Conservation (phyloP, 2,888 invertebrate genomes). For the Eledona agricola region DNA sequence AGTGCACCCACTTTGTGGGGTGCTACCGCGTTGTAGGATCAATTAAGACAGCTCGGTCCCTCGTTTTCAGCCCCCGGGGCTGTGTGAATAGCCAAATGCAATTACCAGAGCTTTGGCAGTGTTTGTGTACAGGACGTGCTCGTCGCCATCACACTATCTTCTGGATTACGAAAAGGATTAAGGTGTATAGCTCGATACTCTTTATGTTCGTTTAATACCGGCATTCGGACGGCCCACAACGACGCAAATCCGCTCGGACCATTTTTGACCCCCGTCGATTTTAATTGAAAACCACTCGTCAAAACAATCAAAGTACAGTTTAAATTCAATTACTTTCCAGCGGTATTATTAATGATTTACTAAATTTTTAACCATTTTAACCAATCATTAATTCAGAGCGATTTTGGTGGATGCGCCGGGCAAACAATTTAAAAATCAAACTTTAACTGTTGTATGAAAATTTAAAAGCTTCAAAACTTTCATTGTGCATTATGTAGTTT, state of each 20-base stretch:
- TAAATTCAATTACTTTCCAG: no score
- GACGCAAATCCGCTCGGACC: constrained; percentile 22
- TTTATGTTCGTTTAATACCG: constrained; percentile 33
- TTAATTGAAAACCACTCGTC: constrained; percentile 26
- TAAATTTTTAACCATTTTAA: no score
- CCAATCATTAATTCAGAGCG: no score
- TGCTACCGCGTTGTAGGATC: constrained; percentile 54
- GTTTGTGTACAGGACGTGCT: constrained; percentile 54
- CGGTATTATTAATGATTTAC: no score
- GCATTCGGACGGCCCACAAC: constrained; percentile 10
- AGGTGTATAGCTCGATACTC: constrained; percentile 42
- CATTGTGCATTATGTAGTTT: no score
- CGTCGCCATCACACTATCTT: constrained; percentile 45
- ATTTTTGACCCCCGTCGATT: constrained; percentile 22
- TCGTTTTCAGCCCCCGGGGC: constrained; percentile 51
- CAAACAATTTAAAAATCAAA: no score
- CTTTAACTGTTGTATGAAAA: no score
- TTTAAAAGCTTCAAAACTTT: no score
- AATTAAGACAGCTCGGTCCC: constrained; percentile 56
- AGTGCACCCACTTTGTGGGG: constrained; percentile 34
- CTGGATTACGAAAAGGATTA: constrained; percentile 43
- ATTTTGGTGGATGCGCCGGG: no score
- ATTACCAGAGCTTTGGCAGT: constrained; percentile 55
- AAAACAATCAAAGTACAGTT: no score
- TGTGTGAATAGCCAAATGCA: constrained; percentile 58